Conservation (phyloP, 2,113 vertebrate species). For the Oriolus oriolus region DNA sequence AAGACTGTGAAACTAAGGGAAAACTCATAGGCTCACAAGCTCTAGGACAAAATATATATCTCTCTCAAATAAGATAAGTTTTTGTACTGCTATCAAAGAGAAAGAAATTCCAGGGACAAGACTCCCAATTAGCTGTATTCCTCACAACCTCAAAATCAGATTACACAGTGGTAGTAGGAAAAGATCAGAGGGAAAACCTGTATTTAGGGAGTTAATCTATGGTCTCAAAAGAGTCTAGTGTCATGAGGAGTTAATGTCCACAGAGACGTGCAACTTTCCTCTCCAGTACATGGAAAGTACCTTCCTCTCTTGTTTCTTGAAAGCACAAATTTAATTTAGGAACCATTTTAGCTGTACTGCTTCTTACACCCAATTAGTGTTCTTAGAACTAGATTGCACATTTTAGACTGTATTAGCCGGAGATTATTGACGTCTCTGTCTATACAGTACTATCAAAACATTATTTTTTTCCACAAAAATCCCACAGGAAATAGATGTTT, state of each 20-base stretch:
- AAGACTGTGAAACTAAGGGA: neutral
- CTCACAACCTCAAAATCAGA: neutral
- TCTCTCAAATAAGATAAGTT: neutral
- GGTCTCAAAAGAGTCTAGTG: neutral
- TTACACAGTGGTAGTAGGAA: neutral
- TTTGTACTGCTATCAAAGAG: neutral
- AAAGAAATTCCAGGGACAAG: neutral
- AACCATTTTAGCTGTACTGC: neutral
- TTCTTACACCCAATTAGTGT: neutral
- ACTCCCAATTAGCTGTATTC: neutral
- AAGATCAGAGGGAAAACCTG: neutral
- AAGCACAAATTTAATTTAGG: neutral
- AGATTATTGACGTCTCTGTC: neutral
- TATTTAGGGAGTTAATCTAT: neutral
- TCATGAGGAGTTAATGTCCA: neutral
- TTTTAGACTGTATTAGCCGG: neutral
- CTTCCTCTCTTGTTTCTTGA: neutral
- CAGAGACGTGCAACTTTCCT: neutral
- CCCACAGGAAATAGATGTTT: neutral
- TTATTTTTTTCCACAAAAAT: neutral
- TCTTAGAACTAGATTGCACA: neutral
- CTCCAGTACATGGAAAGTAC: neutral
- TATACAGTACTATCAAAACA: neutral
- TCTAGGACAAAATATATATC: neutral
- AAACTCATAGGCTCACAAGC: neutral